phyloP scores from a whole-genome alignment of 2,113 vertebrate species.

The Zosterops pallidus region DNA sequence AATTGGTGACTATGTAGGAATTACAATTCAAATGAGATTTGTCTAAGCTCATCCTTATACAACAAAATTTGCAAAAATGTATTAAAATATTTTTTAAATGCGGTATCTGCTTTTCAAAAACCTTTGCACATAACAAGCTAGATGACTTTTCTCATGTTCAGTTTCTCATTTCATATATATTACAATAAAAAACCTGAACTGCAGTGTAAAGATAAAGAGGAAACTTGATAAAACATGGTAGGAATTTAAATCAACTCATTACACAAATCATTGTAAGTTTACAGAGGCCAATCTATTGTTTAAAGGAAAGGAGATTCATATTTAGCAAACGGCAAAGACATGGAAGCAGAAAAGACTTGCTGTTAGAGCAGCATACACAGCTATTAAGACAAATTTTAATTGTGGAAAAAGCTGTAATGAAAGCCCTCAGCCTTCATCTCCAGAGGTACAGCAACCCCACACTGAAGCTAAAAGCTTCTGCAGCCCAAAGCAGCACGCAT shows the following conservation, averaged over 20 bases:
- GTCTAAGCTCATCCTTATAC: neutral
- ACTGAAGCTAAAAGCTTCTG: neutral
- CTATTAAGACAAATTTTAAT: neutral
- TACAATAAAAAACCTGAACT: neutral
- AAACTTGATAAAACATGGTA: neutral
- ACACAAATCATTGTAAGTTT: neutral
- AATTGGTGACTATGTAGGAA: neutral
- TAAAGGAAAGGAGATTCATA: neutral
- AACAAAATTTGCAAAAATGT: neutral
- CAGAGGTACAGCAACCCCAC: neutral
- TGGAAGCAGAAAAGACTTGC: neutral
- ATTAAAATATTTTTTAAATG: neutral
- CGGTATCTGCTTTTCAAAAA: neutral
- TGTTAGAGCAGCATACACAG: neutral
- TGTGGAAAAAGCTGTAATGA: neutral
- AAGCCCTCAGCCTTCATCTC: neutral
- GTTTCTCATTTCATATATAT: neutral
- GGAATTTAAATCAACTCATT: constrained; percentile 37
- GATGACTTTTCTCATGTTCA: neutral
- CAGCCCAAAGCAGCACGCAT: neutral
- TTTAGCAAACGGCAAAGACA: neutral
- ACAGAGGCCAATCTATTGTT: neutral
- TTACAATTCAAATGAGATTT: neutral
- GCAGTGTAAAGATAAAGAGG: constrained; percentile 6
- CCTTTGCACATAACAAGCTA: neutral